Evolutionary conservation across 2,888 invertebrate species (phyloP), one percentile per base, ranked within the genome.

Genomic region (Branchellion lobata): DNA sequence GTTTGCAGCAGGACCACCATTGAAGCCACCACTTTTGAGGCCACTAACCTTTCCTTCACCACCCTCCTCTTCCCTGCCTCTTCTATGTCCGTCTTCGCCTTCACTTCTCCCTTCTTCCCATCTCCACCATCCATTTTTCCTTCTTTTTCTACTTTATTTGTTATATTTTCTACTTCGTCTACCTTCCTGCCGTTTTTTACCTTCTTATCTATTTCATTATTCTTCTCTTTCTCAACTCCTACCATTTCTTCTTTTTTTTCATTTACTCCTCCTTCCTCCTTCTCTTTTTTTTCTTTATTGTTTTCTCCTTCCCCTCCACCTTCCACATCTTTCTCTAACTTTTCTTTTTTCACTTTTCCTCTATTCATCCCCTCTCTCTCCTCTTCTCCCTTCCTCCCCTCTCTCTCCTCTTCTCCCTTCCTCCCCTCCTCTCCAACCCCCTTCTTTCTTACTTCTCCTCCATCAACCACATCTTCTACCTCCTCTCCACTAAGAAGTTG

Each of bases 41-140:
- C n/a, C 61, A 57, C 61, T n/a, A 57, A 57, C 61, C n/a, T 57
- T n/a, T n/a, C 24, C 61, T 18, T 57, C 21, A 57, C 21, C 61
- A 57, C 61, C 21, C 24, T 24, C 24, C 61, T 57, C 47, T 47
- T 47, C 61, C 21, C 47, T 47, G n/a, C n/a, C n/a, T n/a, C n/a
- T n/a, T n/a, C n/a, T n/a, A n/a, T n/a, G n/a, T n/a, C n/a, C n/a
- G n/a, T n/a, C n/a, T n/a, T n/a, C n/a, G n/a, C n/a, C n/a, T n/a
- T n/a, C n/a, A n/a, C n/a, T n/a, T n/a, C n/a, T 14, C 14, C 40
- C 40, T 8, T 14, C 40, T 8, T 8, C 14, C n/a, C n/a, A n/a
- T n/a, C n/a, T n/a, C n/a, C n/a, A n/a, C n/a, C n/a, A n/a, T n/a
- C n/a, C n/a, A n/a, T n/a, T n/a, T n/a, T n/a, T n/a, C 40, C 40